Conservation (phyloP, 1,140 invertebrate genomes). For the Zaprionus davidi region DNA sequence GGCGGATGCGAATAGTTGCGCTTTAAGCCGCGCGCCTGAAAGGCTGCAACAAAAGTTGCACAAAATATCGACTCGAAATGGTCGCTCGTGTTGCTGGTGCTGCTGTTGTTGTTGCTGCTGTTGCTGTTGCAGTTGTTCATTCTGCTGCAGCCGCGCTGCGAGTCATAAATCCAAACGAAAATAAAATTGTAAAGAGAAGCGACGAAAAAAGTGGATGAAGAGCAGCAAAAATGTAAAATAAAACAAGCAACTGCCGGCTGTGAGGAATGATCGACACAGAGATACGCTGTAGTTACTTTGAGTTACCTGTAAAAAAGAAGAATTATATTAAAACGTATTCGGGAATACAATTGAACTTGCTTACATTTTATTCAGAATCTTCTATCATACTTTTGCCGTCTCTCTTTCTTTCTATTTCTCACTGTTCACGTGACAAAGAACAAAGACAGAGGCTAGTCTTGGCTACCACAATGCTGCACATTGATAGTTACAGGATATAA, state of each 20-base stretch:
- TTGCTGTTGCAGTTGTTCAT: constrained; percentile 13
- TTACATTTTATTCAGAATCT: too few relatives aligned
- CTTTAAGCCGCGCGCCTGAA: constrained; percentile 9
- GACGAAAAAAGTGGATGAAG: constrained; percentile 27
- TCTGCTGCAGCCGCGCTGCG: constrained; percentile 8
- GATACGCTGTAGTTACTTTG: constrained; percentile 23
- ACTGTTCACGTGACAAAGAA: too few relatives aligned
- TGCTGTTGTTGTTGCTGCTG: constrained; percentile 7
- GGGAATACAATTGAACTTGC: too few relatives aligned
- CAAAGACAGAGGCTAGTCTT: too few relatives aligned
- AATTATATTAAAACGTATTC: too few relatives aligned
- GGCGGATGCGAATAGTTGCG: background rate
- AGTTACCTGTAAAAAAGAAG: background rate
- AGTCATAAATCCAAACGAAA: constrained; percentile 50
- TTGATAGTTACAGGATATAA: constrained; percentile 3
- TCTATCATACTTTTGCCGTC: too few relatives aligned
- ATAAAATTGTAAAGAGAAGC: constrained; percentile 27
- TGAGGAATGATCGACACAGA: background rate
- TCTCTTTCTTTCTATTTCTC: too few relatives aligned
- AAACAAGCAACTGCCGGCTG: constrained; percentile 29
- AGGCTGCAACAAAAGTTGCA: constrained; percentile 29
- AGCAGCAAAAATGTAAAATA: constrained; percentile 45
- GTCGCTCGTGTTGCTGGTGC: background rate
- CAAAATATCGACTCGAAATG: constrained; percentile 50
- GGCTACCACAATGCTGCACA: background rate